phyloP scores from a whole-genome alignment of 1,140 invertebrate genomes.

The Drosophila bocqueti region DNA sequence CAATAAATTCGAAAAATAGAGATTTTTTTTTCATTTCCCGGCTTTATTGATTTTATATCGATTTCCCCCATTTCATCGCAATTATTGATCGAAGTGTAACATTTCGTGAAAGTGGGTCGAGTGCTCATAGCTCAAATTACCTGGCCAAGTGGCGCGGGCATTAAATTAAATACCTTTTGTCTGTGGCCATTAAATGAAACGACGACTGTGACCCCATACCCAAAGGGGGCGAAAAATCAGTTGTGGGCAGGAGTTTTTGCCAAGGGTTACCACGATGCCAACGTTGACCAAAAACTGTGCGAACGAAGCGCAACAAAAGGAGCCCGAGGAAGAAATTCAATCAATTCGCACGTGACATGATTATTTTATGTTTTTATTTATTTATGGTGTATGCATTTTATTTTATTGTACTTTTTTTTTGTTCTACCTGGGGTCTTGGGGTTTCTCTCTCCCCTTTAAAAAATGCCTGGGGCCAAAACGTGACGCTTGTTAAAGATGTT shows the following conservation, averaged over 20 bases:
- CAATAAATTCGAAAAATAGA: not conserved
- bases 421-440: slow-evolving; percentile 19
- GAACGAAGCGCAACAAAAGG: slow-evolving; percentile 56
- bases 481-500: slow-evolving; percentile 18
- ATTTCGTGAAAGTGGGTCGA: slow-evolving; percentile 40
- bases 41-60: not conserved
- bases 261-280: slow-evolving; percentile 13
- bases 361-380: slow-evolving; percentile 80
- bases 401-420: slow-evolving; percentile 53
- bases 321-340: slow-evolving; percentile 69
- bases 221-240: not conserved
- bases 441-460: slow-evolving; percentile 30
- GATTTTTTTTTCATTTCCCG: not conserved
- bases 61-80: not conserved
- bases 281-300: slow-evolving; percentile 29
- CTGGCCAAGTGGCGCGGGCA: slow-evolving; percentile 68
- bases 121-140: slow-evolving; percentile 73
- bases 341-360: slow-evolving; percentile 81
- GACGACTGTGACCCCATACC: slow-evolving; percentile 37
- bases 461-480: slow-evolving; percentile 30
- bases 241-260: not conserved
- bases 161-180: slow-evolving; percentile 82
- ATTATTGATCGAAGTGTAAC: slow-evolving; percentile 5
- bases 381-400: slow-evolving; percentile 73
- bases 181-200: slow-evolving; percentile 72